These are phyloP conservation scores for Neoascia interrupta DNA, from an alignment of 2,888 invertebrate genomes.

Conservation along the genomic window DNA sequence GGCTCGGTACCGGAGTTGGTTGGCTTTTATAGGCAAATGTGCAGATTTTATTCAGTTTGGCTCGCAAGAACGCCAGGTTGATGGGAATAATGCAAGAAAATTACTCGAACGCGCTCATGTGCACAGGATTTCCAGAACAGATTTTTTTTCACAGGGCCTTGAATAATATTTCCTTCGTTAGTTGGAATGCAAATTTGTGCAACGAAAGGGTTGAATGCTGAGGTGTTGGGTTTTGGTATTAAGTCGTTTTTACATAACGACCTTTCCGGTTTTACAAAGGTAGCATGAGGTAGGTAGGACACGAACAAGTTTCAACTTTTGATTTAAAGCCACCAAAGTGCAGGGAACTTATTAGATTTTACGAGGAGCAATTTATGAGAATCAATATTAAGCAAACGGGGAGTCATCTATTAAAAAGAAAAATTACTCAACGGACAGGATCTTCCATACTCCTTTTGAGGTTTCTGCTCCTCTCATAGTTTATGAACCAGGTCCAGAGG, in stretches of 20 bases:
- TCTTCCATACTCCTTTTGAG: no score
- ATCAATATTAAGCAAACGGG: no score
- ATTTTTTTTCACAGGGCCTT: constrained; percentile 8
- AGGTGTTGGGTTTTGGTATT: constrained; percentile 13
- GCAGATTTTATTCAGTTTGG: constrained; percentile 42
- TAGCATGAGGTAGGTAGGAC: constrained; percentile 3
- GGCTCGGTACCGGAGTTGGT: constrained; percentile 3
- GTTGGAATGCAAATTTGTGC: constrained; percentile 32
- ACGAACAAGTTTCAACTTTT: not conserved
- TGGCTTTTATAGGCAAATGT: constrained; percentile 22
- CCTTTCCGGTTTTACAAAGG: no score
- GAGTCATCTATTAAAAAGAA: no score
- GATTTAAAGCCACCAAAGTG: no score
- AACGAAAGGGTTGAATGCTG: constrained; percentile 40
- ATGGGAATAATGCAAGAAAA: constrained; percentile 24
- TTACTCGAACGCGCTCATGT: constrained; percentile 49
- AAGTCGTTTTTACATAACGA: no score
- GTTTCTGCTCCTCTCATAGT: no score
- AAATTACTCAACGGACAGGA: no score
- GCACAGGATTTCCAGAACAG: constrained; percentile 42
- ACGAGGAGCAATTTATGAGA: no score
- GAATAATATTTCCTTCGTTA: constrained; percentile 12
- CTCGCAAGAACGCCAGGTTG: constrained; percentile 43
- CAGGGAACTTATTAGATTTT: no score
- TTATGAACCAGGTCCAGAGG: no score